A percentile compares a stretch with the other conserved stretches of the same genome.
Conservation (phyloP, 1,140 invertebrate species). For the Euwallacea similis region DNA sequence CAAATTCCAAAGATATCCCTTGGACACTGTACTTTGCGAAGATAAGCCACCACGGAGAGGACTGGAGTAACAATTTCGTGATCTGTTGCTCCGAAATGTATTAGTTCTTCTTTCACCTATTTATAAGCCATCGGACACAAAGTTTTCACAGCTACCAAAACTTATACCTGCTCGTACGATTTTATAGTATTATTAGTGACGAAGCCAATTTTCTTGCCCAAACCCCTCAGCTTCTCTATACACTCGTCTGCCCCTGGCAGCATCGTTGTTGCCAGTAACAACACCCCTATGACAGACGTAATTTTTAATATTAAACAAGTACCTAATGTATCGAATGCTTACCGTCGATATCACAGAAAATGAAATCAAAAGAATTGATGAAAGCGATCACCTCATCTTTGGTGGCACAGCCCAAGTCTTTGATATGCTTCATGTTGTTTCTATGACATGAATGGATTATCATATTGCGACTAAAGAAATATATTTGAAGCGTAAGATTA, state of each 20-base stretch:
- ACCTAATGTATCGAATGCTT: not conserved
- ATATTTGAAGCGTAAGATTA: not conserved
- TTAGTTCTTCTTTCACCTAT: constrained; percentile 29
- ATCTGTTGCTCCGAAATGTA: constrained; percentile 9
- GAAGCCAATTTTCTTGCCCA: constrained; percentile 27
- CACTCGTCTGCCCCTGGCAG: constrained; percentile 17
- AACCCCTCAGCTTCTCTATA: constrained; percentile 17
- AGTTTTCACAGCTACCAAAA: not conserved
- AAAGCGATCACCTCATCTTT: constrained; percentile 16
- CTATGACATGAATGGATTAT: not conserved
- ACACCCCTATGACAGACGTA: constrained; percentile 17
- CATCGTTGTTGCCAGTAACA: constrained; percentile 14
- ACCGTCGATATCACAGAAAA: constrained; percentile 34
- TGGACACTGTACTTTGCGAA: constrained; percentile 22
- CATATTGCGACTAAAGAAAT: not conserved
- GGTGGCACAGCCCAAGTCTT: constrained; percentile 18
- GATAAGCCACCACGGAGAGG: constrained; percentile 9
- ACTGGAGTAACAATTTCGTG: constrained; percentile 30
- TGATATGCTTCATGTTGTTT: constrained; percentile 23
- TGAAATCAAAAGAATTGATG: constrained; percentile 33
- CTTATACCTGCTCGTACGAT: constrained; percentile 14
- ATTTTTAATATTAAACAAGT: not conserved
- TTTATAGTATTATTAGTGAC: constrained; percentile 31
- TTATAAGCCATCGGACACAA: not conserved
- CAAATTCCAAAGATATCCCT: constrained; percentile 26